Conservation (phyloP, 2,113 vertebrate genomes). For the Lethenteron camtschaticum region DNA sequence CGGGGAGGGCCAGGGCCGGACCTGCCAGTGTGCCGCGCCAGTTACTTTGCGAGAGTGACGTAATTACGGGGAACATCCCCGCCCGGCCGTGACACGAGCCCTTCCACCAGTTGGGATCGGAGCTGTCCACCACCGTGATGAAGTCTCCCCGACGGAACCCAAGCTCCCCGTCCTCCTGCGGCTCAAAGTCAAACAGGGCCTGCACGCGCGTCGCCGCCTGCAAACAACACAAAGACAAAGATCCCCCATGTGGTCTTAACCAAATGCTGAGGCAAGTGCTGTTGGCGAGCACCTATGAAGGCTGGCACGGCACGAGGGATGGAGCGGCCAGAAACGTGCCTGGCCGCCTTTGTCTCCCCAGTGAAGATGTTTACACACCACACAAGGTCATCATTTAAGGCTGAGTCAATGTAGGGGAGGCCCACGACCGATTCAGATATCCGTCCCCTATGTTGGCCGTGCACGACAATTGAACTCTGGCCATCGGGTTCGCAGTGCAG, state of each 20-base stretch:
- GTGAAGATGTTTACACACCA: neutral
- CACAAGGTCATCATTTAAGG: too few species aligned
- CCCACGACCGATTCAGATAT: too few species aligned
- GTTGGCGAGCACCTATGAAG: too few species aligned
- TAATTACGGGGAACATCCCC: slow-evolving; percentile 99
- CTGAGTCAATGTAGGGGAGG: too few species aligned
- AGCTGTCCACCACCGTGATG: slow-evolving; percentile 99
- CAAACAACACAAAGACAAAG: slow-evolving; percentile 10
- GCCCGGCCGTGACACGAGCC: slow-evolving; percentile 84
- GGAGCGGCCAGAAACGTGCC: neutral
- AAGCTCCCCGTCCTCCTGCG: slow-evolving; percentile 92
- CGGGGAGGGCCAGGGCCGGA: too few species aligned
- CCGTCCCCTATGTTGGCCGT: too few species aligned
- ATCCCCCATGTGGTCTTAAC: too few species aligned
- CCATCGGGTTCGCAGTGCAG: too few species aligned
- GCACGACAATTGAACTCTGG: too few species aligned
- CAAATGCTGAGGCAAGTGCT: too few species aligned
- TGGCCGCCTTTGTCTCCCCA: slow-evolving; percentile 7
- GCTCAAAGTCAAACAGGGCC: slow-evolving; percentile 95
- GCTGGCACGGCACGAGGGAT: too few species aligned
- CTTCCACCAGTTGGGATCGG: slow-evolving; percentile 99
- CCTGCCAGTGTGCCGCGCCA: too few species aligned
- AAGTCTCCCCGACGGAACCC: slow-evolving; percentile 89
- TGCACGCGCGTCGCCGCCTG: slow-evolving; percentile 77
- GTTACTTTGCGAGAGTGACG: slow-evolving; percentile 58